Evolutionary conservation across 2,797 vertebrate species (phyloP).

Genomic region (Naso thynnoides): DNA sequence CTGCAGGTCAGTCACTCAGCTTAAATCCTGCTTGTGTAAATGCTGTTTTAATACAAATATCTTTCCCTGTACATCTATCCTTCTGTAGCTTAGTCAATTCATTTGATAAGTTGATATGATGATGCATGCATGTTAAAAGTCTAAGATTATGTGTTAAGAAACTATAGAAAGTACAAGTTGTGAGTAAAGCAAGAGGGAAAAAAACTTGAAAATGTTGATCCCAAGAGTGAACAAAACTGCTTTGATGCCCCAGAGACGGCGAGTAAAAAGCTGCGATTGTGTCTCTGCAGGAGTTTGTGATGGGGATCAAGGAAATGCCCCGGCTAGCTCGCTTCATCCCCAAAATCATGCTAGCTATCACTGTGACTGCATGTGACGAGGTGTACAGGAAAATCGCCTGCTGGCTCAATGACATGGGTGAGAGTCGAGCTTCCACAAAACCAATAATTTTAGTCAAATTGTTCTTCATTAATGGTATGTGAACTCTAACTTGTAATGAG

Average conservation of each 20-base stretch:
- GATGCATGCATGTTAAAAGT: too few relatives aligned
- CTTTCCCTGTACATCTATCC: background rate
- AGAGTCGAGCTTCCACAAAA: conserved; percentile 31
- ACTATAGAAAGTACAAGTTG: background rate
- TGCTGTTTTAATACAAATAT: background rate
- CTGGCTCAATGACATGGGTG: conserved; percentile 99
- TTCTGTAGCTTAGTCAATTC: background rate
- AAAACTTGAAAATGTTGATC: background rate
- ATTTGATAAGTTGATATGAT: too few relatives aligned
- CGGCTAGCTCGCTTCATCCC: conserved; percentile 93
- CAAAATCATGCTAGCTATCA: conserved; percentile 94
- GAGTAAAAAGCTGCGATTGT: conserved; percentile 22
- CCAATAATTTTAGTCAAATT: background rate
- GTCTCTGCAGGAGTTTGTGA: conserved; percentile 91
- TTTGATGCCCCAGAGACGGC: too few relatives aligned
- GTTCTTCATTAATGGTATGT: background rate
- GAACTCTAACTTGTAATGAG: background rate
- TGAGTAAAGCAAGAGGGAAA: background rate
- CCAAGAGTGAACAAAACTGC: background rate
- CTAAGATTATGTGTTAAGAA: background rate
- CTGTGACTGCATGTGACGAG: conserved; percentile 94
- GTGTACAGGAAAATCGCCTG: conserved; percentile 96
- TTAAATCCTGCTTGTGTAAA: background rate
- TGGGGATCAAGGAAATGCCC: conserved; percentile 94
- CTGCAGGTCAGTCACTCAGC: conserved; percentile 89